Percentiles rank a stretch among this genome's conserved stretches.
phyloP scores from a whole-genome alignment of 1,140 invertebrate genomes.

The Drosophila leontia region DNA sequence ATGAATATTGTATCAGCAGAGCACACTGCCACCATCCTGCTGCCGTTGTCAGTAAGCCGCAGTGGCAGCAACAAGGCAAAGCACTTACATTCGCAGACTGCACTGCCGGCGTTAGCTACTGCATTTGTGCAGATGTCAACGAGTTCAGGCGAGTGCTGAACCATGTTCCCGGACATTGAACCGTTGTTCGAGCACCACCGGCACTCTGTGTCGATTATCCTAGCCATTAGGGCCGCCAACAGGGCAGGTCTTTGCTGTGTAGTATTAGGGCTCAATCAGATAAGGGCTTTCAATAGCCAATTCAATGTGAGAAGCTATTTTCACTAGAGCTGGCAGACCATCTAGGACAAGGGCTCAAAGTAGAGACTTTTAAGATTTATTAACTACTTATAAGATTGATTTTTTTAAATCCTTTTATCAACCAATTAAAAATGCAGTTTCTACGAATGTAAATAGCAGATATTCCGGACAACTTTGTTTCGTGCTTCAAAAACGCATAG shows the following conservation, averaged over 20 bases:
- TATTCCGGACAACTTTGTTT: not conserved
- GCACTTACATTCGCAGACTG: slow-evolving; percentile 38
- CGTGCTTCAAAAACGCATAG: not conserved
- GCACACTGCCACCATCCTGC: slow-evolving; percentile 2
- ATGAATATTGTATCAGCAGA: slow-evolving; percentile 6
- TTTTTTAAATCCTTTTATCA: not conserved
- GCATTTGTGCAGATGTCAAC: slow-evolving; percentile 35
- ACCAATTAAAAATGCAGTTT: not conserved
- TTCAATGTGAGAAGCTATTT: not conserved
- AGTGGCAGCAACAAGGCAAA: slow-evolving; percentile 50
- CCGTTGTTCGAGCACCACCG: slow-evolving; percentile 18
- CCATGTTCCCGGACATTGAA: slow-evolving; percentile 53
- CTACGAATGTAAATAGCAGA: no score
- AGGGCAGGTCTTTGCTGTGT: slow-evolving; percentile 1
- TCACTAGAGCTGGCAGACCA: not conserved
- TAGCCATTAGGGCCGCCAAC: slow-evolving; percentile 18
- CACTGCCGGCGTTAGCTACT: slow-evolving; percentile 23
- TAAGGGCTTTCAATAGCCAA: slow-evolving; percentile 4
- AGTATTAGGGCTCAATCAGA: slow-evolving; percentile 17
- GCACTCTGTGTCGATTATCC: slow-evolving; percentile 20
- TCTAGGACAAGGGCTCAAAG: not conserved
- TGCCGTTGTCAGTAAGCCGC: slow-evolving; percentile 16
- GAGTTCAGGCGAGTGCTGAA: slow-evolving; percentile 48
- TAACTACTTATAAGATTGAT: not conserved
- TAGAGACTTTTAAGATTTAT: not conserved